These are phyloP conservation scores for Centrocercus urophasianus DNA, from an alignment of 2,113 vertebrate species.

Conservation along the genomic window DNA sequence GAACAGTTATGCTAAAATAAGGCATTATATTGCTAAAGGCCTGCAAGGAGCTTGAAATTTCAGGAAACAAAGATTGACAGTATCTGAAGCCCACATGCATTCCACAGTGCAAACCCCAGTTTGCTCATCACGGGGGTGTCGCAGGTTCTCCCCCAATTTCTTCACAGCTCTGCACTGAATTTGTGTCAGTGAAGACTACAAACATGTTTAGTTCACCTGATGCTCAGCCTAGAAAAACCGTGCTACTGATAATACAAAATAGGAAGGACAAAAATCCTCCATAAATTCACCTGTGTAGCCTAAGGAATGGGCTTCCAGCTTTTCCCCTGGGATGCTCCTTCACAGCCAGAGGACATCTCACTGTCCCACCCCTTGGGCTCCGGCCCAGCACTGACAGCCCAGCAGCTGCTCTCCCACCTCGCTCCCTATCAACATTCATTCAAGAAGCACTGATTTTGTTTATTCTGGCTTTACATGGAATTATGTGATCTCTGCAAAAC, in stretches of 20 bases:
- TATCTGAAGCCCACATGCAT: neutral
- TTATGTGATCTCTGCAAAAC: neutral
- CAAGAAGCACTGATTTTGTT: neutral
- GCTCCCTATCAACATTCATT: neutral
- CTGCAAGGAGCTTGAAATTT: neutral
- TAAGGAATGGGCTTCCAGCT: neutral
- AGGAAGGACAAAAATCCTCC: neutral
- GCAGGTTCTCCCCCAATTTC: neutral
- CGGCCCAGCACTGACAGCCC: accelerated
- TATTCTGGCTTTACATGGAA: neutral
- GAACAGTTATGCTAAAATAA: neutral
- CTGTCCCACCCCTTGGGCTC: neutral
- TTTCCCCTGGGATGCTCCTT: accelerated
- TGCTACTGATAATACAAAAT: accelerated
- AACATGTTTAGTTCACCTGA: neutral
- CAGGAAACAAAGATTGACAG: neutral
- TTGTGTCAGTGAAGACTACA: neutral
- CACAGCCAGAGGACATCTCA: neutral
- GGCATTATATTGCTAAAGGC: neutral
- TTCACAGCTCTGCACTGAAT: neutral
- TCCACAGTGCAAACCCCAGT: accelerated
- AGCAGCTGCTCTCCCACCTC: neutral
- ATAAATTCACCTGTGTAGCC: neutral
- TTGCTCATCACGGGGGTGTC: accelerated
- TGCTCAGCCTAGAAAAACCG: neutral